phyloP scores from a whole-genome alignment of 2,113 vertebrate genomes.

The Oncorhynchus masou region DNA sequence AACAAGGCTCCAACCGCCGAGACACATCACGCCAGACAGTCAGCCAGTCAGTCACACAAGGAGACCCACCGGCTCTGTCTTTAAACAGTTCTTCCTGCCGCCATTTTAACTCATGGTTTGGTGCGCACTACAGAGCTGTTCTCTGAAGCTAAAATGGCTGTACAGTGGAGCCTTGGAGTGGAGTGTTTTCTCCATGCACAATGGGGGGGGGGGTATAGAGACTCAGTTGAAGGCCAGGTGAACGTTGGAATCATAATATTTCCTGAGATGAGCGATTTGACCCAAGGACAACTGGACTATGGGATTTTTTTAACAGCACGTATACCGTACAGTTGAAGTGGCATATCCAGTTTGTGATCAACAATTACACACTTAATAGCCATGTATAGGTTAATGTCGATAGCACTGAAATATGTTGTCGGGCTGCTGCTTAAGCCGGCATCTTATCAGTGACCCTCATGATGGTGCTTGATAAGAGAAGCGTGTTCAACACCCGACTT shows the following conservation, averaged over 20 bases:
- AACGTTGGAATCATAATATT: neutral
- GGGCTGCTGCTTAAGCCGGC: neutral
- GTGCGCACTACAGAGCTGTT: neutral
- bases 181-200: neutral
- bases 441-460: slow-evolving; percentile 8
- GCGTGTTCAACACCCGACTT: slow-evolving; percentile 23
- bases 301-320: no score
- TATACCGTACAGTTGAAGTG: neutral
- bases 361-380: no score
- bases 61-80: neutral
- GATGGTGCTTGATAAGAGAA: slow-evolving; percentile 17
- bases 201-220: neutral
- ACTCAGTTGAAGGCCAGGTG: neutral
- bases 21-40: slow-evolving; percentile 9
- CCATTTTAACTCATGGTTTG: slow-evolving; percentile 9
- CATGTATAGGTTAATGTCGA: no score
- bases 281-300: neutral
- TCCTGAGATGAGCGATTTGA: neutral
- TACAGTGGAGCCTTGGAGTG: neutral
- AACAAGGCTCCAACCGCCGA: slow-evolving; percentile 44
- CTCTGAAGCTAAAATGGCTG: neutral
- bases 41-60: neutral
- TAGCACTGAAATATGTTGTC: no score
- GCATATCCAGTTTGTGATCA: neutral
- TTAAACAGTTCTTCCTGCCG: neutral